phyloP scores from a whole-genome alignment of 2,888 invertebrate species.

The Aradus depressus region DNA sequence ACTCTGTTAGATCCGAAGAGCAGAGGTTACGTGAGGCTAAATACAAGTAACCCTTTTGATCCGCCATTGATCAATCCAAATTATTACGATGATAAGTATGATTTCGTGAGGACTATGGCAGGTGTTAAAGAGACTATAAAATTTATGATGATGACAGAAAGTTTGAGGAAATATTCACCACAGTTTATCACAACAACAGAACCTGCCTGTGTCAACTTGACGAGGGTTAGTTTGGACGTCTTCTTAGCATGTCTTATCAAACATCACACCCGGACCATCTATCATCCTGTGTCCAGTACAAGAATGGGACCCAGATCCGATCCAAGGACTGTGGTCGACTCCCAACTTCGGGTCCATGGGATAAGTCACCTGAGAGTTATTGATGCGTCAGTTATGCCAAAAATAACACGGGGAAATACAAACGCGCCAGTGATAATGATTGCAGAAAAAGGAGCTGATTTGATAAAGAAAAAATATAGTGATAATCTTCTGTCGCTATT shows the following conservation, averaged over 20 bases:
- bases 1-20: slow-evolving; percentile 15
- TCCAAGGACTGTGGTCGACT: slow-evolving; percentile 32
- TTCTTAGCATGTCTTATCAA: slow-evolving; percentile 44
- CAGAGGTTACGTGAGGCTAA: slow-evolving; percentile 13
- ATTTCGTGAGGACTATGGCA: slow-evolving; percentile 35
- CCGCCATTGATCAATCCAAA: slow-evolving; percentile 43
- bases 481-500: slow-evolving; percentile 1
- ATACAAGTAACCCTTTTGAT: slow-evolving; percentile 30
- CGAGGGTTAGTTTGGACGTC: slow-evolving; percentile 24
- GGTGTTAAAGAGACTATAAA: slow-evolving; percentile 29
- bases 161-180: slow-evolving; percentile 28
- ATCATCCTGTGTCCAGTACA: slow-evolving; percentile 32
- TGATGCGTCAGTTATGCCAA: slow-evolving; percentile 36
- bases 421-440: slow-evolving; percentile 35
- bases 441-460: slow-evolving; percentile 34
- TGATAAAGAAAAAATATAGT: slow-evolving; percentile 22
- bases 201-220: slow-evolving; percentile 25
- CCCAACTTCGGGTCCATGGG: slow-evolving; percentile 32
- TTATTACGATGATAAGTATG: slow-evolving; percentile 40
- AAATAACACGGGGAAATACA: slow-evolving; percentile 34
- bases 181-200: slow-evolving; percentile 25
- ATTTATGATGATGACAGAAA: slow-evolving; percentile 28
- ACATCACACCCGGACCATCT: slow-evolving; percentile 44
- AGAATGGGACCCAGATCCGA: slow-evolving; percentile 33
- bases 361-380: slow-evolving; percentile 34